These are phyloP conservation scores for Drosophila eugracilis DNA, from an alignment of 1,140 invertebrate species.

Conservation along the genomic window DNA sequence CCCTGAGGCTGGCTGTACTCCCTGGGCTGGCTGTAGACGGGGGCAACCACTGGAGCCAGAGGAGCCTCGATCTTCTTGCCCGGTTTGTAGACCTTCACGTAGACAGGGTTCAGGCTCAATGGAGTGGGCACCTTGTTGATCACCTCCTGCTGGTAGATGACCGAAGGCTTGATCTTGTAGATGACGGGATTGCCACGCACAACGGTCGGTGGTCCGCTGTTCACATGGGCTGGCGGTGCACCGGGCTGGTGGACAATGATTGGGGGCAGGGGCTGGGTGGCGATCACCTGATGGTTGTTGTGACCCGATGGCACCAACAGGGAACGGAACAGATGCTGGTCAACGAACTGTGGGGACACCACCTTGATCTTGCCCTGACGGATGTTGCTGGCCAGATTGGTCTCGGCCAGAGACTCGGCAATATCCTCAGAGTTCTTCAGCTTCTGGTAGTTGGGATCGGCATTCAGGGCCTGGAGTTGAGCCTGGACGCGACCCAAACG, in stretches of 20 bases:
- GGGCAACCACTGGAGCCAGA: slow-evolving; percentile 71
- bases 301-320: slow-evolving; percentile 76
- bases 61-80: slow-evolving; percentile 82
- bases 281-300: slow-evolving; percentile 81
- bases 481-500: slow-evolving; percentile 74
- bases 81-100: slow-evolving; percentile 83
- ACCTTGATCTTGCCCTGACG: slow-evolving; percentile 81
- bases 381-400: slow-evolving; percentile 76
- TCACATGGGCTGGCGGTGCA: slow-evolving; percentile 73
- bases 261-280: slow-evolving; percentile 79
- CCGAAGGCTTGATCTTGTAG: slow-evolving; percentile 80
- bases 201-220: slow-evolving; percentile 77
- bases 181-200: slow-evolving; percentile 80
- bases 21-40: slow-evolving; percentile 54
- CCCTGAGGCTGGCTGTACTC: slow-evolving; percentile 49
- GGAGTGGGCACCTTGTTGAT: slow-evolving; percentile 83
- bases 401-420: slow-evolving; percentile 75
- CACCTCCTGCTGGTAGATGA: slow-evolving; percentile 83
- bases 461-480: slow-evolving; percentile 74
- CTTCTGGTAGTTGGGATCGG: slow-evolving; percentile 75
- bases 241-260: slow-evolving; percentile 81
- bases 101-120: slow-evolving; percentile 79
- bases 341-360: slow-evolving; percentile 78
- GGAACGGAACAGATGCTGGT: slow-evolving; percentile 77
- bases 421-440: slow-evolving; percentile 81